These are phyloP conservation scores for Drosophila sp. DNA, from an alignment of 1,140 invertebrate genomes.

Conservation along the genomic window DNA sequence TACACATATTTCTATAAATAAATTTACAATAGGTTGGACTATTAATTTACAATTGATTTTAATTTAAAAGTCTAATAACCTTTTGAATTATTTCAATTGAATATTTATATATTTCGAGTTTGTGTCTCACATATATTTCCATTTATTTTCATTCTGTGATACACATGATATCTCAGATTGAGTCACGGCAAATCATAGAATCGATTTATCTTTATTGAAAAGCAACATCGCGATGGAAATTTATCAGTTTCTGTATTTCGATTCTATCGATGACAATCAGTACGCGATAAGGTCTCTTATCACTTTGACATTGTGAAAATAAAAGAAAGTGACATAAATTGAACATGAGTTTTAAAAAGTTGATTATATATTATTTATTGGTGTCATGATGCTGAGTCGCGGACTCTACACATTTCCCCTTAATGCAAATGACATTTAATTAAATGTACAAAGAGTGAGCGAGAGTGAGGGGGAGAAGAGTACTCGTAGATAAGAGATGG, in stretches of 20 bases:
- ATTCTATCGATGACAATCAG: conserved; percentile 46
- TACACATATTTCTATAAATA: not conserved
- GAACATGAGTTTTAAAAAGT: conserved; percentile 42
- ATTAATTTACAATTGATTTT: too few relatives aligned
- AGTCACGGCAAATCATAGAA: not conserved
- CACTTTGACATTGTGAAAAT: conserved; percentile 3
- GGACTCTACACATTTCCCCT: not conserved
- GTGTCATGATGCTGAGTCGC: not conserved
- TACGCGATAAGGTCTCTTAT: conserved; percentile 58
- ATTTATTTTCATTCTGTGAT: too few relatives aligned
- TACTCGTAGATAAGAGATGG: conserved; percentile 11
- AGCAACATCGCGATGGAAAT: not conserved
- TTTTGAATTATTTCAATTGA: too few relatives aligned
- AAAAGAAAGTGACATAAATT: conserved; percentile 62
- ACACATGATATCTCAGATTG: not conserved
- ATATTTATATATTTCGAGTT: too few relatives aligned
- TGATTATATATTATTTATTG: conserved; percentile 22
- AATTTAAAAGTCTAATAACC: too few relatives aligned
- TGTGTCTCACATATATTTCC: too few relatives aligned
- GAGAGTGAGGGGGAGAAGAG: not conserved
- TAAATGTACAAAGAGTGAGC: conserved; percentile 50
- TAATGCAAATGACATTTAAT: conserved; percentile 74
- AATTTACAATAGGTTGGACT: not conserved
- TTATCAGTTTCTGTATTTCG: conserved; percentile 22
- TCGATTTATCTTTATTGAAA: conserved; percentile 25